Conservation (phyloP, 1,140 invertebrate species). For the Trinorchestia longiramus region DNA sequence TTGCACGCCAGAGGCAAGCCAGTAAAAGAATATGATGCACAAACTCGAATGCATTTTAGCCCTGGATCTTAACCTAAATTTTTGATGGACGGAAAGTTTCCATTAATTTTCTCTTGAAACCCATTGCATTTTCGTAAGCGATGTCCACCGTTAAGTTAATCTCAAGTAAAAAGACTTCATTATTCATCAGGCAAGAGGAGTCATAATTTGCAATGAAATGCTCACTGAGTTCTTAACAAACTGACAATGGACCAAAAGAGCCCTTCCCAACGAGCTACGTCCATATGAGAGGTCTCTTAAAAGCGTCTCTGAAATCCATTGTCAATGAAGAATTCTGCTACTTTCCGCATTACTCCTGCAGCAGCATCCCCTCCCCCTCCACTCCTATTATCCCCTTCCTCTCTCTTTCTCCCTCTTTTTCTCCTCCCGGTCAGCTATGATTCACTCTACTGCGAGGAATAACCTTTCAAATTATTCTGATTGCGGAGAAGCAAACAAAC, state of each 20-base stretch:
- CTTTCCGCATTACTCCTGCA: conserved; percentile 9
- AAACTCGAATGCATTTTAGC: neutral
- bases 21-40: neutral
- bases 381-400: neutral
- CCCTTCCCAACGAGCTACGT: neutral
- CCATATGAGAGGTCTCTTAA: conserved; percentile 9
- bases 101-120: neutral
- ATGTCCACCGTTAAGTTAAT: neutral
- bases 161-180: neutral
- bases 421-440: neutral
- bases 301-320: conserved; percentile 27
- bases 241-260: neutral
- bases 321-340: conserved; percentile 33
- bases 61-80: neutral
- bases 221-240: neutral
- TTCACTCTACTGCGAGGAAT: too few species aligned
- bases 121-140: neutral
- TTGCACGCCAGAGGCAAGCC: neutral
- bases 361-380: neutral
- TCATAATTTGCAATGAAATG: neutral
- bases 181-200: neutral
- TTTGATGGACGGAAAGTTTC: neutral
- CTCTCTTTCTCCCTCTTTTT: neutral
- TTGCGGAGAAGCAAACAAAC: too few species aligned
- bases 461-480: too few species aligned